Conservation (phyloP, 2,797 vertebrate genomes). For the Eospalax fontanierii region DNA sequence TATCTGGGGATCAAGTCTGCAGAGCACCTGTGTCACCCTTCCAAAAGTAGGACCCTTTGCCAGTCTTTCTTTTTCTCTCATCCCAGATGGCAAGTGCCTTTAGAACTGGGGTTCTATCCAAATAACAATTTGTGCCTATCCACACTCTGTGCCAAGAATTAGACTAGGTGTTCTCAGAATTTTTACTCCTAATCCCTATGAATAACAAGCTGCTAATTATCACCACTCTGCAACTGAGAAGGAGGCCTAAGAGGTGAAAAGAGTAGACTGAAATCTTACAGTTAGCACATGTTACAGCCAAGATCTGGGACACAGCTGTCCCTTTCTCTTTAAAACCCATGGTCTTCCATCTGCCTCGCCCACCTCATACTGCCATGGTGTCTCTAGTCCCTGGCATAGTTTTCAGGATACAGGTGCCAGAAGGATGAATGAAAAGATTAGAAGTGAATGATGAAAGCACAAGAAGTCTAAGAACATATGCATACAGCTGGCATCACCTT, state of each 20-base stretch:
- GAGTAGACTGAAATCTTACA: conserved; percentile 37
- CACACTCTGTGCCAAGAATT: neutral
- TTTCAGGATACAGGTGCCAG: neutral
- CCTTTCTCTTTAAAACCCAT: neutral
- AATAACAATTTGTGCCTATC: neutral
- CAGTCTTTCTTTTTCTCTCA: neutral
- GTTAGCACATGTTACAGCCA: neutral
- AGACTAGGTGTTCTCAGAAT: neutral
- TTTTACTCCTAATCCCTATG: conserved; percentile 19
- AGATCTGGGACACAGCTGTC: neutral
- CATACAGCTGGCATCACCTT: neutral
- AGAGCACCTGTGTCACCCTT: neutral
- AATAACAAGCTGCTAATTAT: neutral
- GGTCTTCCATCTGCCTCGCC: neutral
- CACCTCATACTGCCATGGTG: neutral
- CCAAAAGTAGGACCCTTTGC: neutral
- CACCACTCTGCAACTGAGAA: neutral
- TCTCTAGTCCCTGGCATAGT: neutral
- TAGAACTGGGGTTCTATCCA: neutral
- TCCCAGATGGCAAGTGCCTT: conserved; percentile 1
- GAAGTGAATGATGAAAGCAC: neutral
- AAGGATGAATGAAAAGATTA: neutral
- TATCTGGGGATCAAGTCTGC: neutral
- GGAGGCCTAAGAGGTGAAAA: neutral
- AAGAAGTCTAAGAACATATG: neutral